Base-by-base conservation (phyloP, 1,140 invertebrate genomes). In the Bicyclus anynana region DNA sequence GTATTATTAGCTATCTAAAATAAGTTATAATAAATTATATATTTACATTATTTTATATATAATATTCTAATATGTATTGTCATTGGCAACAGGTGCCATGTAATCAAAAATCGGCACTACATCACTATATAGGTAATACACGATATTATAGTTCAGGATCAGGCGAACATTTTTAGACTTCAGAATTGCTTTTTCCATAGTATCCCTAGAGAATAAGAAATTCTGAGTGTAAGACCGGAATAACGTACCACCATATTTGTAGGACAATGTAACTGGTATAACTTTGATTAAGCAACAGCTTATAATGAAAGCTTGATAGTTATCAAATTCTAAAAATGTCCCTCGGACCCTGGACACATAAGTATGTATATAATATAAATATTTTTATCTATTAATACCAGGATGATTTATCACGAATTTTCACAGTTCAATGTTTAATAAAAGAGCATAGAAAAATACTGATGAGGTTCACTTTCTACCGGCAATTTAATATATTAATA, bases 401-500 rank as follows among this genome's bases (percentile, higher is more conserved):
- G 16, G 20, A 59, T 16, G 46, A 23, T 17, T 40, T 52, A 59
- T 59, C 40, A 59, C 40, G 48, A 44, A 5, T 44, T 52, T 10
- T 44, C 49, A 33, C 10, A 44, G 42, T n/a, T 29, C 29, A 33
- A 52, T 37, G 10, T 52, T 23, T 51, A 23, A 35, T 52, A 52
- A 80, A 72, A 73, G 50, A 64, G 62, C 71, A 72, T 78, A 81
- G 62, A 79, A 79, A 79, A 77, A 72, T 72, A 73, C 62, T 67
- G 65, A 62, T 64, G 38, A 61, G 37, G 40, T 40, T 59, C 29
- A 29, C 6, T 37, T 5, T 18, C 3, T 57, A 42, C 21, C 47
- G 50, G 47, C 35, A 7, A 33, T 33, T 33, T 33, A 12, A 10
- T 10, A 10, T 12, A 12, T 33, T 33, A 2, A n/a, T 33, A 12